These are phyloP conservation scores for Oceanodroma leucorhoa DNA, from an alignment of 2,797 vertebrate genomes.

Conservation along the genomic window DNA sequence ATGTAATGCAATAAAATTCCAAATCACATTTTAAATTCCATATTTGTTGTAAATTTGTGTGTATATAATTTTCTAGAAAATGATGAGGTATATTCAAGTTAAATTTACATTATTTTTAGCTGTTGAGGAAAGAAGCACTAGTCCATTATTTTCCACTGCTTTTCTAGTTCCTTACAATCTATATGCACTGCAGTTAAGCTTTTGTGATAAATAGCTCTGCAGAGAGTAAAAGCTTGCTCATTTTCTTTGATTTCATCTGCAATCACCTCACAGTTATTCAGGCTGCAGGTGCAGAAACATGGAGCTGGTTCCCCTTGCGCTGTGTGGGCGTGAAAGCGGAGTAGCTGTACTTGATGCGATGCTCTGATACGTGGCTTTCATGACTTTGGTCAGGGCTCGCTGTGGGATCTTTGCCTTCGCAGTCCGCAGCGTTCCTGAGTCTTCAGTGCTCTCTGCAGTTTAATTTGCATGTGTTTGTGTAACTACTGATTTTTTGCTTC, in stretches of 20 bases:
- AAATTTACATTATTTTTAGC: background rate
- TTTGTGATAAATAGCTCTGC: slow-evolving; percentile 46
- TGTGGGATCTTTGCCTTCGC: background rate
- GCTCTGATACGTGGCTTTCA: background rate
- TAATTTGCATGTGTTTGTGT: background rate
- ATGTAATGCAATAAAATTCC: background rate
- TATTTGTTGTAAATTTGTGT: background rate
- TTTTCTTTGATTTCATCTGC: slow-evolving; percentile 45
- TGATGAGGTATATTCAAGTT: background rate
- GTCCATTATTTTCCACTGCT: background rate
- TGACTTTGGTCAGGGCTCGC: background rate
- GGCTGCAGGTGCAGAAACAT: slow-evolving; percentile 16
- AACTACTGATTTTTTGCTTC: background rate
- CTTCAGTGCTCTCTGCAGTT: background rate
- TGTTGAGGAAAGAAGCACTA: background rate
- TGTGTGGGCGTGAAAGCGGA: background rate
- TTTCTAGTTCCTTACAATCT: background rate
- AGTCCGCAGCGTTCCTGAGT: accelerated
- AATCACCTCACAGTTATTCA: slow-evolving; percentile 9
- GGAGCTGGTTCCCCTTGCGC: background rate
- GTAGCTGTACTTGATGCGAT: background rate
- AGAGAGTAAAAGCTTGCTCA: slow-evolving; percentile 16
- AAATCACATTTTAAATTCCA: background rate
- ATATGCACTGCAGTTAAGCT: background rate
- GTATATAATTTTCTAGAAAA: background rate